These are phyloP conservation scores for Cheiracanthium punctorium DNA, from an alignment of 2,888 invertebrate species.

Conservation along the genomic window DNA sequence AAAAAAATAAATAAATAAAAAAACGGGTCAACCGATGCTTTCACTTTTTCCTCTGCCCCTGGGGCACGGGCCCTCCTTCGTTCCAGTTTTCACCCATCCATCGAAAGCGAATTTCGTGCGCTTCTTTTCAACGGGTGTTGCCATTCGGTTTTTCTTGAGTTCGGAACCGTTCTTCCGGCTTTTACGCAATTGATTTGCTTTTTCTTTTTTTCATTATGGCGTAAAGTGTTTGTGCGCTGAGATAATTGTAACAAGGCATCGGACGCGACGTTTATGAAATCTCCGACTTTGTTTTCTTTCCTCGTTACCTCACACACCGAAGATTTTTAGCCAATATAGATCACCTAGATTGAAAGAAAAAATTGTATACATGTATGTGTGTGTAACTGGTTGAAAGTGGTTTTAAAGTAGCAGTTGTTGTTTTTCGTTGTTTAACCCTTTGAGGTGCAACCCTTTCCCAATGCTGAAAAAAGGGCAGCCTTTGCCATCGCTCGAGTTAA, in stretches of 20 bases:
- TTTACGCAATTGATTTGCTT: conserved; percentile 1
- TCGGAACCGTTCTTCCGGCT: not conserved
- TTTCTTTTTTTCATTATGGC: too few relatives aligned
- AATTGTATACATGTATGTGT: too few relatives aligned
- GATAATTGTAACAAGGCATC: not conserved
- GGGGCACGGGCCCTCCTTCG: conserved; percentile 25
- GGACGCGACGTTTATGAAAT: not conserved
- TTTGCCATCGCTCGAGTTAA: too few relatives aligned
- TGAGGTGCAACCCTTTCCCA: too few relatives aligned
- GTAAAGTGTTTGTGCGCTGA: not conserved
- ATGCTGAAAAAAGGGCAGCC: too few relatives aligned
- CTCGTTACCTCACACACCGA: not conserved
- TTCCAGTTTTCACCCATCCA: conserved; percentile 17
- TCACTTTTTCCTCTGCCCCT: conserved; percentile 56
- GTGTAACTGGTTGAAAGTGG: too few relatives aligned
- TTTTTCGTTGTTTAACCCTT: too few relatives aligned
- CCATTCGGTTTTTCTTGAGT: not conserved
- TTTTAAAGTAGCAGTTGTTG: too few relatives aligned
- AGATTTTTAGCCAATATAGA: not conserved
- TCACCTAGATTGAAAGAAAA: not conserved
- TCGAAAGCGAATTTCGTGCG: not conserved
- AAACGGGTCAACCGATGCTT: conserved; percentile 46
- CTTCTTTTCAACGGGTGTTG: not conserved
- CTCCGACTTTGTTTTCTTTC: not conserved
- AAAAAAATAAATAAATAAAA: too few relatives aligned